Conservation (phyloP, 1,140 invertebrate species). For the Chrysopa pallens region DNA sequence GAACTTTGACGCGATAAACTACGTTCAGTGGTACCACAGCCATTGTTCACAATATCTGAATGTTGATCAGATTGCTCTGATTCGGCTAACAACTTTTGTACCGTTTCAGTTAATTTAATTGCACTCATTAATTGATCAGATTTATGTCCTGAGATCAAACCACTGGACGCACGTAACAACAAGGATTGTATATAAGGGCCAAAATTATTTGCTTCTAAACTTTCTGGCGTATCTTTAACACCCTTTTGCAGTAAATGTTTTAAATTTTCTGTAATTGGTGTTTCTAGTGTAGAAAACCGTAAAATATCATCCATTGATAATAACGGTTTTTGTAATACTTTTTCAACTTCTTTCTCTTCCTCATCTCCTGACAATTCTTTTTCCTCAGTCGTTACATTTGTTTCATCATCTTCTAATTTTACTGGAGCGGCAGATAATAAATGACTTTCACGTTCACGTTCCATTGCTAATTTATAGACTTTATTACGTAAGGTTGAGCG, state of each 20-base stretch:
- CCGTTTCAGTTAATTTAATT: conserved; percentile 32
- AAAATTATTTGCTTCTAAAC: conserved; percentile 32
- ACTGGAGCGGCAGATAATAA: conserved; percentile 18
- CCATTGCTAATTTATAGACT: conserved; percentile 70
- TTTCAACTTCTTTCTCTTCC: conserved; percentile 42
- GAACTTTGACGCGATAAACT: conserved; percentile 18
- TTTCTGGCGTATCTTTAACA: conserved; percentile 21
- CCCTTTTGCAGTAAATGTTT: conserved; percentile 33
- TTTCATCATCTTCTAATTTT: conserved; percentile 20
- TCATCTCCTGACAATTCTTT: conserved; percentile 43
- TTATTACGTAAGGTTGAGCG: conserved; percentile 89
- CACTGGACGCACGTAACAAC: conserved; percentile 19
- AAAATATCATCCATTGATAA: conserved; percentile 39
- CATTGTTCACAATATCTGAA: conserved; percentile 23
- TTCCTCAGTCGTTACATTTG: conserved; percentile 28
- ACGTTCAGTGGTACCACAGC: conserved; percentile 8
- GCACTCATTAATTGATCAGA: conserved; percentile 7
- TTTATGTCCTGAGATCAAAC: background rate
- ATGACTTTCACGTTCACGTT: conserved; percentile 40
- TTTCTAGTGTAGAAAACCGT: conserved; percentile 32
- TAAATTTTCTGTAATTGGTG: conserved; percentile 30
- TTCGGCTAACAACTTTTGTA: conserved; percentile 35
- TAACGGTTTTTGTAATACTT: conserved; percentile 33
- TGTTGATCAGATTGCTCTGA: conserved; percentile 5
- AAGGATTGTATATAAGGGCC: conserved; percentile 37